Base-by-base conservation (phyloP, 2,888 invertebrate genomes). In the Spodoptera exigua region DNA sequence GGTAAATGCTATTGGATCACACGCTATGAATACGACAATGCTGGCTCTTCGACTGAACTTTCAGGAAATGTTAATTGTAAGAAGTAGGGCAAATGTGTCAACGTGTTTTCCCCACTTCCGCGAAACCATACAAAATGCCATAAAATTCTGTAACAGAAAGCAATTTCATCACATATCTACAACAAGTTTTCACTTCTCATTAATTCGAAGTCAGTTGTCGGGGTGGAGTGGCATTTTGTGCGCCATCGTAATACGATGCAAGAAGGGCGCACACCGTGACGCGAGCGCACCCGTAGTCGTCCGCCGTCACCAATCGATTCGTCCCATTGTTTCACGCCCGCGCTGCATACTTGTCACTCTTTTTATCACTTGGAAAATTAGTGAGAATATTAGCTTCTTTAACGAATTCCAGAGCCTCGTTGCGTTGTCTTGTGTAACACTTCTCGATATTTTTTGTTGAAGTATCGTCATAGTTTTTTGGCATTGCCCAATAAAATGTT, bases 221-320 rank as follows among this genome's bases (percentile, higher is more conserved):
- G 47, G 37, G 36, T 18, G 13, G 41, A 59, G 36, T 58, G 65
- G 61, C 48, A 53, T 73, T 63, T 65, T 54, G 49, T 61, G 59
- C 44, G 52, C 44, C 36, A 45, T 46, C 27, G 27, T 27, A 27
- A 27, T 27, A 27, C 27, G 44, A 62, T 43, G 40, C 36, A 43
- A 65, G 59, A 70, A 72, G 79, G 65, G 73, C 76, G 65, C 69
- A 35, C 48, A 81, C 81, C 88, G 85, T 87, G 85, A 85, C 83
- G 84, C 83, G 67, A 79, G 86, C 84, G 76, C 86, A 84, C 77
- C 88, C 90, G 27, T 27, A 7, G 27, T 9, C 27, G 27, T 27
- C 27, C 7, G 27, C 27, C 27, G 85, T 67, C 84, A 73, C 89
- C 77, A 90, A 93, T 92, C 87, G 89, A 92, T 93, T 79, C 66